These are phyloP conservation scores for Hipposideros larvatus DNA, from an alignment of 2,797 vertebrate genomes.

Conservation along the genomic window DNA sequence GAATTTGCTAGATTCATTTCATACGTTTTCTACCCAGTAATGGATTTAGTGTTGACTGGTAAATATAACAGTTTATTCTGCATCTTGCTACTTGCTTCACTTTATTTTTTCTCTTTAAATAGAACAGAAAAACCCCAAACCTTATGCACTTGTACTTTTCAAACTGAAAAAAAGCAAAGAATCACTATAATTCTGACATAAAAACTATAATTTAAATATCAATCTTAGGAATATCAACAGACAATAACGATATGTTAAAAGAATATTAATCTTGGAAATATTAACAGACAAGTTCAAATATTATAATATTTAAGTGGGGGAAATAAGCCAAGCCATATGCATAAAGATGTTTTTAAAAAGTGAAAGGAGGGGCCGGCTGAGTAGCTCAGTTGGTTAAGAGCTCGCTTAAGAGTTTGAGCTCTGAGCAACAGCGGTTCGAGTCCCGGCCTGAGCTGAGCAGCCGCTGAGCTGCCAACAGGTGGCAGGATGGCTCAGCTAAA, in stretches of 20 bases:
- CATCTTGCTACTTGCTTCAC: neutral
- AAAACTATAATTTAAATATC: constrained; percentile 36
- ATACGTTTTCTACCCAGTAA: neutral
- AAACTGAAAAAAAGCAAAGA: constrained; percentile 38
- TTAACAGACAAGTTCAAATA: constrained; percentile 30
- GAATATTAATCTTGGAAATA: constrained; percentile 4
- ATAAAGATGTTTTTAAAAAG: neutral
- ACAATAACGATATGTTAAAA: constrained; percentile 7
- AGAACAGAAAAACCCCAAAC: neutral
- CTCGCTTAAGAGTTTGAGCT: too few species aligned
- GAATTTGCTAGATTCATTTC: constrained; percentile 13
- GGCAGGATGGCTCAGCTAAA: too few species aligned
- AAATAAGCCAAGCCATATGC: neutral
- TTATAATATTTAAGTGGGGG: neutral
- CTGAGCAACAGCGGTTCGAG: too few species aligned
- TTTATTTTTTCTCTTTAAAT: constrained; percentile 43
- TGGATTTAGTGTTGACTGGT: neutral
- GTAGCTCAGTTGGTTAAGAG: too few species aligned
- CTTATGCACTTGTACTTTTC: neutral
- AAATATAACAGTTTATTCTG: neutral
- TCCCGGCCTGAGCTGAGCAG: too few species aligned
- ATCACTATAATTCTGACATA: neutral
- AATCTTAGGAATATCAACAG: neutral
- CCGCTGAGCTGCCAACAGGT: too few species aligned
- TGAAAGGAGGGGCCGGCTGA: neutral